Evolutionary conservation across 1,140 invertebrate genomes (phyloP), one percentile per base, ranked within the genome.

Genomic region (Calliopsis andreniformis): DNA sequence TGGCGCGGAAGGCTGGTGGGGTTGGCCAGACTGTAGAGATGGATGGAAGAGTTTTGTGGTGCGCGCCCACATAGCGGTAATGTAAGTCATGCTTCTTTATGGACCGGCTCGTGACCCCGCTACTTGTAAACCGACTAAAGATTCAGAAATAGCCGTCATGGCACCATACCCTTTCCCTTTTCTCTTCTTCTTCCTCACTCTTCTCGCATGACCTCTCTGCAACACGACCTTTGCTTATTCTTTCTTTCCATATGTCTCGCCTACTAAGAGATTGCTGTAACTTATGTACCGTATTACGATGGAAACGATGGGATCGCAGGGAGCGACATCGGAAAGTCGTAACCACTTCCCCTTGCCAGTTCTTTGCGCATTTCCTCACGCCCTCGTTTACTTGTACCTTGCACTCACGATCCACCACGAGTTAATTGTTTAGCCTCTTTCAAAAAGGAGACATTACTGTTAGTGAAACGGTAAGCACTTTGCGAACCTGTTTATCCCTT

Each of bases 1-100:
- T 12, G 16, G 68, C 43, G 58, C 53, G 20, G 55, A 56, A n/a
- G 49, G 28, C 45, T 10, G 64, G 28, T 16, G 63, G 71, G 78
- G 80, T 78, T 73, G 79, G 83, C 14, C 73, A 35, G 63, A 49
- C 77, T 55, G 81, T 62, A 79, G 76, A 87, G 89, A 90, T 89
- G 89, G 89, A 89, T 90, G 88, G 89, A 82, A 83, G 85, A 89
- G 85, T 88, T 87, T 89, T 79, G 88, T 80, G 79, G 85, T 86
- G 83, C 83, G 85, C 85, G 85, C 84, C 86, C 88, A 88, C 86
- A 89, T 89, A 89, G 86, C 89, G 87, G 87, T 87, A 87, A 89
- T 90, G 88, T 91, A 91, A 90, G 89, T 91, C 90, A 89, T 89
- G 89, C 86, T 90, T 90, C 88, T 91, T 91, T 91, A 91, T 91